Conservation (phyloP, 2,797 vertebrate species). For the Buphagus erythrorhynchus region DNA sequence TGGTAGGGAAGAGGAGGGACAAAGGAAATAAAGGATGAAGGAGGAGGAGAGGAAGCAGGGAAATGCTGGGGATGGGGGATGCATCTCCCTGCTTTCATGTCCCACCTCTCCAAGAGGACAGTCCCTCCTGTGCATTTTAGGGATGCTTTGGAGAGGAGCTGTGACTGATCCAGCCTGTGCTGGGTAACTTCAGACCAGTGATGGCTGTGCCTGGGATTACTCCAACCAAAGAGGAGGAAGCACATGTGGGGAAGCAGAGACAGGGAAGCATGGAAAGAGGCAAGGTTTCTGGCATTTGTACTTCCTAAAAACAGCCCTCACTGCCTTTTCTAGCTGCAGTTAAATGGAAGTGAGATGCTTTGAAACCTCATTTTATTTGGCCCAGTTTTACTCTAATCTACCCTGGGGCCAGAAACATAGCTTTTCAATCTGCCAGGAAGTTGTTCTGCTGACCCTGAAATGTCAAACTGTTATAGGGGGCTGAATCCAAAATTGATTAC, state of each 20-base stretch:
- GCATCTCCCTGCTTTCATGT: background rate
- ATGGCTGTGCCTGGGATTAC: rapidly evolving
- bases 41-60: background rate
- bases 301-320: background rate
- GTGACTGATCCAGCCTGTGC: background rate
- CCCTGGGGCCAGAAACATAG: conserved; percentile 22
- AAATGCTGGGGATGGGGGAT: background rate
- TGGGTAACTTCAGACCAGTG: background rate
- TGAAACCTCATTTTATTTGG: conserved; percentile 59
- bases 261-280: background rate
- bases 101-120: background rate
- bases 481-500: conserved; percentile 71
- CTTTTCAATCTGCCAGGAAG: conserved; percentile 70
- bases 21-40: background rate
- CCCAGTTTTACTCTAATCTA: conserved; percentile 60
- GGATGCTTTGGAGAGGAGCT: background rate
- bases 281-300: background rate
- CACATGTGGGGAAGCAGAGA: background rate
- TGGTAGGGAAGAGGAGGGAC: background rate
- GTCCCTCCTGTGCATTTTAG: background rate
- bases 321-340: background rate
- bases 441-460: conserved; percentile 72
- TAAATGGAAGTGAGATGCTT: conserved; percentile 44
- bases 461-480: conserved; percentile 64
- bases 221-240: background rate